Base-by-base conservation (phyloP, 2,113 vertebrate genomes). In the Phaethornis superciliosus region DNA sequence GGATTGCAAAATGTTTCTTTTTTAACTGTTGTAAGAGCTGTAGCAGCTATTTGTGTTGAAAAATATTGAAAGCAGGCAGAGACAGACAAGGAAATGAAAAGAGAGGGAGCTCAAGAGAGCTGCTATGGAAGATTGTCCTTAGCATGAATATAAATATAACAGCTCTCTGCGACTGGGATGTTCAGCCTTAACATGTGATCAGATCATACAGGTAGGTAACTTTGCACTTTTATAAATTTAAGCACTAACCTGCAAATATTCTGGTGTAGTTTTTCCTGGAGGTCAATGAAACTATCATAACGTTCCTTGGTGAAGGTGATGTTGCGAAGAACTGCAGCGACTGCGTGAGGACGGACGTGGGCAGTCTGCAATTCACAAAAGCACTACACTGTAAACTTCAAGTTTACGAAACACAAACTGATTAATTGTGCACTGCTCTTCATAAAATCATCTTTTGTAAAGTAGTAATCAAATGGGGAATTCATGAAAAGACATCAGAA, bases 191-290 rank as follows among this genome's bases (percentile, higher is more conserved):
- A 26, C 15, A 6, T 2, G 6, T 44, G 51, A 85, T 40, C 40
- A 88, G 72, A 72, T 40, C 33, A 55, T 2, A 47, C 14, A 44
- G 4, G 3, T 1, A 52, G 28, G 40, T 17, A 56, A 56, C 16
- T 23, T 33, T 0, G 27, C 2, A 26, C 4, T 27, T 16, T 4
- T 62, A 64, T 4, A 37, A 70, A 63, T 42, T 23, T 14, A 22
- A 63, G 55, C 58, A 95, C 98, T 88, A 74, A 99, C 99, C 99
- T 99, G 99, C 99, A 99, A 89, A 99, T 98, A 74, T 99, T 99
- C 95, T 99, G 99, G 95, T 99, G 99, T 16, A 99, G 98, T 77
- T 99, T 99, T 81, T 99, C 99, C 74, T 99, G 99, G 90, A 99
- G 98, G 89, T 99, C 99, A 37, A 99, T 99, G 98, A 99, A 99